Conservation (phyloP, 2,113 vertebrate genomes). For the Proteles cristata region DNA sequence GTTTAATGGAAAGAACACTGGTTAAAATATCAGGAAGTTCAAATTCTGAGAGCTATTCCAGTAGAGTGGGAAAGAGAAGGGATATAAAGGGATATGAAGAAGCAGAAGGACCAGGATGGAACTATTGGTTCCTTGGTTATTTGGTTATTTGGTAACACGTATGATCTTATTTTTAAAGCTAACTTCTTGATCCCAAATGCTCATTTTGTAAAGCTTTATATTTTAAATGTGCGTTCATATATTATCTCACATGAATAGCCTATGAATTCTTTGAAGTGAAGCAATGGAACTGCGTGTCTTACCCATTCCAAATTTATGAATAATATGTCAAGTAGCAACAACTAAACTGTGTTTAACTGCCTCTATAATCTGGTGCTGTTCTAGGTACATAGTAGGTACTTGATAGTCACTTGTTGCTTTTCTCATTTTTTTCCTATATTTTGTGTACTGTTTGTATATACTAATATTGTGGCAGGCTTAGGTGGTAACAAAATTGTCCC, state of each 20-base stretch:
- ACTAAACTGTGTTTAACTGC: background rate
- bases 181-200: background rate
- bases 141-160: background rate
- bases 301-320: background rate
- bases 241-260: background rate
- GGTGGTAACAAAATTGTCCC: too few species aligned
- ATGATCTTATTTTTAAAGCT: background rate
- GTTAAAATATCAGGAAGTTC: background rate
- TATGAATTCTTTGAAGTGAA: background rate
- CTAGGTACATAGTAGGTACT: background rate
- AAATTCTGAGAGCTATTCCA: background rate
- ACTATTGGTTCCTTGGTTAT: background rate
- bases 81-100: rapidly evolving
- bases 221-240: background rate
- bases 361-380: background rate
- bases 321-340: background rate
- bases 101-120: rapidly evolving
- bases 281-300: background rate
- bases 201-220: background rate
- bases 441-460: background rate
- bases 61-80: background rate
- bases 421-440: background rate
- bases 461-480: background rate
- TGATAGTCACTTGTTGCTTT: background rate
- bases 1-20: background rate